phyloP scores from a whole-genome alignment of 2,888 invertebrate genomes.

The Dione vanillae region DNA sequence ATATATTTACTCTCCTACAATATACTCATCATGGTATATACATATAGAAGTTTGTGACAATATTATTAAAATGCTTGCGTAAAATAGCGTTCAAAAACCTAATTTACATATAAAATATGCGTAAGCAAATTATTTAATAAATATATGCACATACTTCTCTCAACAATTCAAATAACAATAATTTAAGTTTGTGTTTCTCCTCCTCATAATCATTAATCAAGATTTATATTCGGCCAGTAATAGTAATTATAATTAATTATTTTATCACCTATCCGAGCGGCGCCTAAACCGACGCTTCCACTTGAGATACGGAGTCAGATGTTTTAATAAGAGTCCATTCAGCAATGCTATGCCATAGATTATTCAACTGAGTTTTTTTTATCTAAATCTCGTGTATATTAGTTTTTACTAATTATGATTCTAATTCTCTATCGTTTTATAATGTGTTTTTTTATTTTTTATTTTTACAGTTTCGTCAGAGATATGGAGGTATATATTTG shows the following conservation, averaged over 20 bases:
- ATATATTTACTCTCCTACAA: too few relatives aligned
- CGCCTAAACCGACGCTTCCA: conserved; percentile 51
- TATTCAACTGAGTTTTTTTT: background rate
- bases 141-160: conserved; percentile 41
- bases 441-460: background rate
- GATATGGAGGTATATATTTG: too few relatives aligned
- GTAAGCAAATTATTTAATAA: conserved; percentile 7
- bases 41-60: too few relatives aligned
- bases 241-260: conserved; percentile 79
- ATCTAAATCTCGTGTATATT: background rate
- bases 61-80: background rate
- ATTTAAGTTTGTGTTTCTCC: conserved; percentile 60
- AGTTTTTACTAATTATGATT: too few relatives aligned
- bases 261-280: conserved; percentile 71
- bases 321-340: conserved; percentile 43
- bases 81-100: background rate
- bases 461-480: background rate
- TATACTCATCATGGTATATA: too few relatives aligned
- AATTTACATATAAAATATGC: conserved; percentile 1
- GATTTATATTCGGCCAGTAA: conserved; percentile 61
- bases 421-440: too few relatives aligned
- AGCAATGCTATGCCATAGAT: conserved; percentile 27
- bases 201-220: conserved; percentile 73
- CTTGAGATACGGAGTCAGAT: conserved; percentile 44
- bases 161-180: conserved; percentile 45